A percentile compares a stretch with the other conserved stretches of the same genome.
Conservation (phyloP, 2,113 vertebrate species). For the Pampusana beccarii region DNA sequence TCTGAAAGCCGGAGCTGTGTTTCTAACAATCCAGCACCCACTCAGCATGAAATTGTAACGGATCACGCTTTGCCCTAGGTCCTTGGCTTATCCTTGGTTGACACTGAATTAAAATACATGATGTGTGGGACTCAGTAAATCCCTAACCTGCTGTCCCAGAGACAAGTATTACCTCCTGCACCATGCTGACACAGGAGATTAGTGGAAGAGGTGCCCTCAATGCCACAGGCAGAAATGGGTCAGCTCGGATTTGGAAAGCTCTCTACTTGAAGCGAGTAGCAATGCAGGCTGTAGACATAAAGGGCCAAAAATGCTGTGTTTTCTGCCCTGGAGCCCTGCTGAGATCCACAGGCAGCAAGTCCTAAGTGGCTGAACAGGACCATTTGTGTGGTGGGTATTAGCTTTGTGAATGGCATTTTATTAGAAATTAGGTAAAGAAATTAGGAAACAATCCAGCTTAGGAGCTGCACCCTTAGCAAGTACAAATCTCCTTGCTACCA, state of each 20-base stretch:
- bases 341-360: neutral
- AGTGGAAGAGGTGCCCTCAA: neutral
- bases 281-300: neutral
- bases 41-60: conserved; percentile 44
- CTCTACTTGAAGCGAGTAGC: neutral
- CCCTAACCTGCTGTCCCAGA: conserved; percentile 45
- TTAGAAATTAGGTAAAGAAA: neutral
- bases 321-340: neutral
- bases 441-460: neutral
- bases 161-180: neutral
- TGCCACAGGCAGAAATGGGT: conserved; percentile 46
- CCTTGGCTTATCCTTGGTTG: conserved; percentile 53
- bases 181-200: neutral
- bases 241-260: conserved; percentile 40
- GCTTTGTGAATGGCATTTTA: neutral
- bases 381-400: neutral
- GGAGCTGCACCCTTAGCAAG: neutral
- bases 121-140: conserved; percentile 12
- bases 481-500: neutral
- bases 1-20: neutral
- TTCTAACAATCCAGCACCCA: conserved; percentile 49
- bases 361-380: neutral
- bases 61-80: conserved; percentile 29
- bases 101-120: conserved; percentile 28
- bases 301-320: neutral